Evolutionary conservation across 2,113 vertebrate species (phyloP), one percentile per base, ranked within the genome.

Genomic region (Callipepla californica): DNA sequence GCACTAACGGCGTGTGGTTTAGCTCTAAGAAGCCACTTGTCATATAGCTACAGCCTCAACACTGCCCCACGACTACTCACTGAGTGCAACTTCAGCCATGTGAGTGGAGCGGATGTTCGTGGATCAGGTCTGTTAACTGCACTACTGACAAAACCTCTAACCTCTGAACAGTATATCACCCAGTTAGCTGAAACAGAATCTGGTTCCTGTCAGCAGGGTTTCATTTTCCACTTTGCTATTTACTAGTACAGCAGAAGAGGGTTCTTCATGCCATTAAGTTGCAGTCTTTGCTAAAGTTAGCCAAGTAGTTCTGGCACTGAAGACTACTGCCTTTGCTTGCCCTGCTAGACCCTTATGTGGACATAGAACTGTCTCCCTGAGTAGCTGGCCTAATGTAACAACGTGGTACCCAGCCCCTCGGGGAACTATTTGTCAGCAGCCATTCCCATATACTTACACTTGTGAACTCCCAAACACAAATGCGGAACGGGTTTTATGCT

Each of bases 161-260:
- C 92, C 51, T 81, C 75, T 84, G 45, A 51, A 51, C 47, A 57
- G 72, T 79, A 92, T 80, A 91, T 89, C 91, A 94, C 6, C 51
- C 80, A 18, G 68, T 85, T 80, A 93, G 80, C 44, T 58, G 89
- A 89, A 93, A 80, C 51, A 80, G 67, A 90, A 89, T 87, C 67
- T 80, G 68, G 50, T 78, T 85, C 74, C 67, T 73, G 28, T 53
- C 93, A 89, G 47, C 38, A 91, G 55, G 50, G 70, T 78, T 96
- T 95, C 83, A 63, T 96, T 96, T 97, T 95, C 91, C 74, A 45
- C 95, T 96, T 93, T 88, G 88, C 90, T 94, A 94, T 97, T 95
- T 96, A 93, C 92, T 95, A 83, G 85, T 93, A 84, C 51, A 96
- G 85, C 76, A 77, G 88, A 84, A 95, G 94, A 75, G 50, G 80